These are phyloP conservation scores for Ethmia dodecea DNA, from an alignment of 2,888 invertebrate genomes.

Conservation along the genomic window DNA sequence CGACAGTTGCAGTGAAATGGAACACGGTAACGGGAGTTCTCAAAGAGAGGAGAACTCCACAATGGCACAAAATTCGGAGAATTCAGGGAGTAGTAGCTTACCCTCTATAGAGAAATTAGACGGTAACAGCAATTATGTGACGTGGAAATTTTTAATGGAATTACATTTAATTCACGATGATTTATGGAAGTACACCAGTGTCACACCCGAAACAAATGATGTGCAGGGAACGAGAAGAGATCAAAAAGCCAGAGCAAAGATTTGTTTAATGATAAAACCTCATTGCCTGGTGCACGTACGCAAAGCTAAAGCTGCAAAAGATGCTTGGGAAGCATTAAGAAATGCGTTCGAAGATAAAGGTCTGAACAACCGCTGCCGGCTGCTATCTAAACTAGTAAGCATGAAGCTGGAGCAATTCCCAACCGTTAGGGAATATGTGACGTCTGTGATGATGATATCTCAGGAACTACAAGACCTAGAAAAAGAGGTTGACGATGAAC, in stretches of 20 bases:
- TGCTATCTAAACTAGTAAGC: background rate
- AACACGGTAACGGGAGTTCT: too few species aligned
- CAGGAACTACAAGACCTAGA: background rate
- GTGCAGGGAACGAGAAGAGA: background rate
- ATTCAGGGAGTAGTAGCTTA: too few species aligned
- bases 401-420: background rate
- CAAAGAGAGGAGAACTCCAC: too few species aligned
- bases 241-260: background rate
- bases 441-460: background rate
- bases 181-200: background rate
- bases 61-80: too few species aligned
- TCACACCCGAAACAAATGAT: background rate
- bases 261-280: too few species aligned
- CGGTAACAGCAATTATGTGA: background rate
- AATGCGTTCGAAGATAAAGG: too few species aligned
- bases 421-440: background rate
- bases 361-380: background rate
- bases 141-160: slow-evolving; percentile 4
- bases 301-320: too few species aligned
- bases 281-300: too few species aligned
- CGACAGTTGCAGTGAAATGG: too few species aligned
- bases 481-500: slow-evolving; percentile 1
- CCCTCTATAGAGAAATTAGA: slow-evolving; percentile 1
- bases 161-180: background rate
- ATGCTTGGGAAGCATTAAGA: too few species aligned